Conservation (phyloP, 2,888 invertebrate genomes). For the Scrobipalpa costella region DNA sequence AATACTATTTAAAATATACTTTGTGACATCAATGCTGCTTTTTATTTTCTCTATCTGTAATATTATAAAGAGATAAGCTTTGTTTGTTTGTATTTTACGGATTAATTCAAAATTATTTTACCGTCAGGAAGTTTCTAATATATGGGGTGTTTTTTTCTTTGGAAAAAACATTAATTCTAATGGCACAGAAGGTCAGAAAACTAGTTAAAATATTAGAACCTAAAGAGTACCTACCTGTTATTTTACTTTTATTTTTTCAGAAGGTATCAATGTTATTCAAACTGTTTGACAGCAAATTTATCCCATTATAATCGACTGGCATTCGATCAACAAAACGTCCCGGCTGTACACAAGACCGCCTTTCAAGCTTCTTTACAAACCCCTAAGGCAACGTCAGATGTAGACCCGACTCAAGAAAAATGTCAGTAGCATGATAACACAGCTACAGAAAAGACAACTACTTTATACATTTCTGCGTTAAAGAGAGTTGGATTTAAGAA, state of each 20-base stretch:
- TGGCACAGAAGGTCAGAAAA: too few relatives aligned
- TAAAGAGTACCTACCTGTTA: too few relatives aligned
- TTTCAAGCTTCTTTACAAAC: conserved; percentile 3
- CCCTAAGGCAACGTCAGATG: conserved; percentile 15
- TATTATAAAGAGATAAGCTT: too few relatives aligned
- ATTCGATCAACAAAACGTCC: conserved; percentile 14
- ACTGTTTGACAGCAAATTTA: neutral
- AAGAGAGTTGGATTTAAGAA: neutral
- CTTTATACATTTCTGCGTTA: neutral
- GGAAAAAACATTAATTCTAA: too few relatives aligned
- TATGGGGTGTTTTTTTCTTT: too few relatives aligned
- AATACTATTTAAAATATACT: conserved; percentile 56
- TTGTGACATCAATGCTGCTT: conserved; percentile 37
- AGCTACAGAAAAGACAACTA: neutral
- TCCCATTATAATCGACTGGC: conserved; percentile 1
- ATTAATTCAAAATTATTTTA: too few relatives aligned
- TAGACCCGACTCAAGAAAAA: conserved; percentile 46
- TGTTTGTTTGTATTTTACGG: too few relatives aligned
- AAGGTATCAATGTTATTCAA: too few relatives aligned
- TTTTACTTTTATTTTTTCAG: too few relatives aligned
- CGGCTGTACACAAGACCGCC: conserved; percentile 36
- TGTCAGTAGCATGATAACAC: conserved; percentile 48
- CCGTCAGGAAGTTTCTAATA: too few relatives aligned
- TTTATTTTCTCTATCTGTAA: too few relatives aligned
- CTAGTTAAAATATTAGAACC: too few relatives aligned